A percentile compares a stretch with the other conserved stretches of the same genome.
phyloP scores from a whole-genome alignment of 2,113 vertebrate genomes.

The Laterallus jamaicensis region DNA sequence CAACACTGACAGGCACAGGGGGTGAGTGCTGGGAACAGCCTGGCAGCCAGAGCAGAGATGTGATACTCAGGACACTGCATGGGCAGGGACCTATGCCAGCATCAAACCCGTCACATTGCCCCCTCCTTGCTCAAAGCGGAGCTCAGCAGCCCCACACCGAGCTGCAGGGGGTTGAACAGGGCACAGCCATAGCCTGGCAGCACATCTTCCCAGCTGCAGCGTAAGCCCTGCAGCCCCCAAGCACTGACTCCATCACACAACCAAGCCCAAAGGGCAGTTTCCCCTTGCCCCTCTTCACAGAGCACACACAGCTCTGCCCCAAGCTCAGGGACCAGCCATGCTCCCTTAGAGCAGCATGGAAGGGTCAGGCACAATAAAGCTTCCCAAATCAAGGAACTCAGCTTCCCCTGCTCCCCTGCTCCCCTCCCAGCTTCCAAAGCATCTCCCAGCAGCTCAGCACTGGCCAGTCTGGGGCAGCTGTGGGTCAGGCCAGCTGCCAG shows the following conservation, averaged over 20 bases:
- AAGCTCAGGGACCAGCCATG: background rate
- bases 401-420: accelerated
- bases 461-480: background rate
- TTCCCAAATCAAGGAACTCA: background rate
- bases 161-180: background rate
- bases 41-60: background rate
- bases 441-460: background rate
- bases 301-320: background rate
- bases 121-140: accelerated
- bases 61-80: accelerated
- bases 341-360: background rate
- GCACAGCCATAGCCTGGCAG: background rate
- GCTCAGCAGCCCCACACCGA: accelerated
- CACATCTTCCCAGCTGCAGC: background rate
- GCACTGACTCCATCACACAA: no score
- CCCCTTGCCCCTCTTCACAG: accelerated
- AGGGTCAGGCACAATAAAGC: background rate
- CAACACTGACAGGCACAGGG: accelerated
- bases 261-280: background rate
- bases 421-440: background rate
- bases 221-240: accelerated
- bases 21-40: background rate
- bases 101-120: accelerated
- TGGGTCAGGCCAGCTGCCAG: background rate
- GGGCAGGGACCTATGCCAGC: background rate